Base-by-base conservation (phyloP, 2,888 invertebrate species). In the Steinernema hermaphroditum region DNA sequence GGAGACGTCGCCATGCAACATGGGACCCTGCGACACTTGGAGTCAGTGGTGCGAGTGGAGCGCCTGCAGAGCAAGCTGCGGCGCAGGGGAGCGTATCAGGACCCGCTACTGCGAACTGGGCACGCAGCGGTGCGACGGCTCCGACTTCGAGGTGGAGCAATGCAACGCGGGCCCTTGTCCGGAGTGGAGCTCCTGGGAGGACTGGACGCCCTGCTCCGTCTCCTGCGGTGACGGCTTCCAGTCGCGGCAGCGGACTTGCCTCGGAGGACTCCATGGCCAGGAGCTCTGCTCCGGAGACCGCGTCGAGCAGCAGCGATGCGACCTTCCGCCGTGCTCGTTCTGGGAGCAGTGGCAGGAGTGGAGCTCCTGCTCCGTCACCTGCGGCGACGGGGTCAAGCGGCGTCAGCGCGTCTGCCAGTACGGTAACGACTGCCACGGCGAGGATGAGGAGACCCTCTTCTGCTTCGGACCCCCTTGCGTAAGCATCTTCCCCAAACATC, bases 31-130 rank as follows among this genome's bases (percentile, higher is more conserved):
- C 68, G 78, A 81, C 57, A 80, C 80, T 4, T 83, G 83, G 83
- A 79, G 79, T 12, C 82, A 83, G 57, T 83, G 83, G 83, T 83
- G 83, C 69, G 83, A 83, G 68, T 83, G 83, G 83, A 71, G 70
- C 16, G 70, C 69, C 19, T 76, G 76, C 43, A 32, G 73, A 14
- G 75, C 72, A 14, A 41, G 70, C 72, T 83, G 83, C 62, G 83
- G 83, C 49, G 69, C 74, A 16, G 83, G 83, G 75, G 76, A 80
- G 68, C 76, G 80, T 16, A 69, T 74, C 43, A 73, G 83, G 72
- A 80, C 81, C 57, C 76, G 83, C 32, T 83, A 80, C 81, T 83
- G 83, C 54, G 78, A 79, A 24, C 77, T 80, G 27, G 83, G 83
- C 74, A 83, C 83, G 0, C 77, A 80, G 68, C 74, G 83, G 72